Percentiles rank a stretch among this genome's conserved stretches.
Evolutionary conservation across 2,888 invertebrate species (phyloP).

Genomic region (Prostheceraeus crozeri): DNA sequence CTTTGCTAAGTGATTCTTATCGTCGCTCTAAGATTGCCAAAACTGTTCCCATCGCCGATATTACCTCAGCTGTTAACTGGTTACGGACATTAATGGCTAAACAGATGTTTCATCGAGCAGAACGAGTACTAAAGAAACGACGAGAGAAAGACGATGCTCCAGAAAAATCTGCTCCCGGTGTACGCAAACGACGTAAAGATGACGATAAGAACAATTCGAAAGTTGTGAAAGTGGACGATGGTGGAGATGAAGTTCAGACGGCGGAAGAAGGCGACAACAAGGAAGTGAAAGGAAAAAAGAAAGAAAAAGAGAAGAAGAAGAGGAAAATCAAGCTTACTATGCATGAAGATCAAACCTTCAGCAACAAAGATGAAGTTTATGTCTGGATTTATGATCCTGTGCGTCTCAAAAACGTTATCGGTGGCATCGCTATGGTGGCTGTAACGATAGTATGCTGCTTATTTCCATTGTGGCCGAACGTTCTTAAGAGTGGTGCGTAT

Average conservation of each 20-base stretch:
- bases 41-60: slow-evolving; percentile 55
- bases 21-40: slow-evolving; percentile 80
- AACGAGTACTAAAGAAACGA: slow-evolving; percentile 43
- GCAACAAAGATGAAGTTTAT: slow-evolving; percentile 61
- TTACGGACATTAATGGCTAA: slow-evolving; percentile 69
- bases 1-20: slow-evolving; percentile 66
- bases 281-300: slow-evolving; percentile 41
- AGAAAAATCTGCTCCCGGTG: no score
- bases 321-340: slow-evolving; percentile 89
- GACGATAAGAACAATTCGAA: slow-evolving; percentile 51
- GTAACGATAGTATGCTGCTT: slow-evolving; percentile 90
- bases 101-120: slow-evolving; percentile 86
- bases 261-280: slow-evolving; percentile 57
- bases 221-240: slow-evolving; percentile 8
- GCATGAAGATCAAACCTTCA: slow-evolving; percentile 85
- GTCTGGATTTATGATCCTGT: slow-evolving; percentile 97
- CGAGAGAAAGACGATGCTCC: no score
- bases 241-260: slow-evolving; percentile 39
- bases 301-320: slow-evolving; percentile 66
- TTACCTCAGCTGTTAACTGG: slow-evolving; percentile 5
- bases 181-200: slow-evolving; percentile 60
- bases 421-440: slow-evolving; percentile 72
- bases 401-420: slow-evolving; percentile 70
- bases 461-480: slow-evolving; percentile 97
- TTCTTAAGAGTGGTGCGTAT: slow-evolving; percentile 76